Conservation (phyloP, 2,113 vertebrate genomes). For the Tylochromis polylepis region DNA sequence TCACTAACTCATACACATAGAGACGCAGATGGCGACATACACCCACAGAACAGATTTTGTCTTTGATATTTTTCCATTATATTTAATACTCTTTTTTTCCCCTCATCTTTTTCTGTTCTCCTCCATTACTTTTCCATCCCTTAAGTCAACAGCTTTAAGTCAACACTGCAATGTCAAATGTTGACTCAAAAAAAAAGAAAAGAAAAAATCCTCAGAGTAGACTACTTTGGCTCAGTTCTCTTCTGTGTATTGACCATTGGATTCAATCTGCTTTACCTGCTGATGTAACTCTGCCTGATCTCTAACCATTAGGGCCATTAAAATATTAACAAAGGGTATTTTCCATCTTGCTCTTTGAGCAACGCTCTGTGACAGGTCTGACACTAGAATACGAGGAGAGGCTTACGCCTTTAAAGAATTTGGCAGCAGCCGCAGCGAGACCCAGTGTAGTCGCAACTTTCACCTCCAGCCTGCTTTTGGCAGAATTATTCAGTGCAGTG, state of each 20-base stretch:
- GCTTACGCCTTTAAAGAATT: slow-evolving; percentile 6
- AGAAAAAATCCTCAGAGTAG: neutral
- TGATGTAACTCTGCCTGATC: slow-evolving; percentile 5
- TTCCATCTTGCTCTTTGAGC: neutral
- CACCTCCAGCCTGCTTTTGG: neutral
- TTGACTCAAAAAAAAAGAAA: slow-evolving; percentile 5
- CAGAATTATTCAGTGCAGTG: neutral
- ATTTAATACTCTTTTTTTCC: neutral
- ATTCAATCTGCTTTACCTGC: slow-evolving; percentile 5
- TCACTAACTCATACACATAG: neutral
- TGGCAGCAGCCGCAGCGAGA: neutral
- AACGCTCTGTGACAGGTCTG: neutral
- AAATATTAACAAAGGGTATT: slow-evolving; percentile 28
- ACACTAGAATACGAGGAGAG: slow-evolving; percentile 7
- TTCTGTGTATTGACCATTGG: neutral
- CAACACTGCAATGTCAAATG: neutral
- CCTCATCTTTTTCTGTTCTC: neutral
- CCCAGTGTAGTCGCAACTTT: neutral
- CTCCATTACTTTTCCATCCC: neutral
- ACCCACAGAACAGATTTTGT: slow-evolving; percentile 10
- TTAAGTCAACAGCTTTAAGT: slow-evolving; percentile 23
- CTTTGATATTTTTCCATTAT: neutral
- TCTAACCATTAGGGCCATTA: neutral
- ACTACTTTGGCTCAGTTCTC: neutral
- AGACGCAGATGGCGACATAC: neutral